Conservation (phyloP, 2,888 invertebrate genomes). For the Keiferia lycopersicella region DNA sequence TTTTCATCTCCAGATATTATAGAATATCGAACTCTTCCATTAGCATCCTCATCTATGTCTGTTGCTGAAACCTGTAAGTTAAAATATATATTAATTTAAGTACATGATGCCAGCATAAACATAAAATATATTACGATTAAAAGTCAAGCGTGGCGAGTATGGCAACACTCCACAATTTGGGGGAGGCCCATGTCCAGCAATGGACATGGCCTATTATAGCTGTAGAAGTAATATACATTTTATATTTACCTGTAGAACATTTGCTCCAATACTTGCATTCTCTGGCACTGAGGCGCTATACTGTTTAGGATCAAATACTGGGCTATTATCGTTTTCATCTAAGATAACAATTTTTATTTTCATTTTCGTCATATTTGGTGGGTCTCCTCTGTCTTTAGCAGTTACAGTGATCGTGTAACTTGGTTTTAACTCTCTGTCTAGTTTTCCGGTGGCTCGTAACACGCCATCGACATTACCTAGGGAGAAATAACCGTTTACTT, state of each 20-base stretch:
- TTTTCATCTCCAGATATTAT: constrained; percentile 94
- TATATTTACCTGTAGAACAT: constrained; percentile 88
- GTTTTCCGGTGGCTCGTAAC: constrained; percentile 89
- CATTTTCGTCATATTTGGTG: constrained; percentile 86
- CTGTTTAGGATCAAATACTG: constrained; percentile 93
- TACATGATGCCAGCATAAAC: not conserved
- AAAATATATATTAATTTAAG: not conserved
- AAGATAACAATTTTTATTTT: constrained; percentile 87
- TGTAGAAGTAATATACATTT: no score
- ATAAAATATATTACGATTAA: no score
- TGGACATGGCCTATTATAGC: no score
- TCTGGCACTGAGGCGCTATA: constrained; percentile 95
- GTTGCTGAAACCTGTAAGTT: constrained; percentile 89
- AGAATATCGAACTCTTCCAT: constrained; percentile 95
- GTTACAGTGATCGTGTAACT: constrained; percentile 89
- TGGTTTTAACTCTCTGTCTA: constrained; percentile 91
- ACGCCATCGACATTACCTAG: constrained; percentile 94
- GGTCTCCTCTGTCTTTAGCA: constrained; percentile 94
- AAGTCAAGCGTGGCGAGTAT: no score
- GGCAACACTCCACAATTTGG: no score
- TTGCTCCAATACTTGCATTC: constrained; percentile 96
- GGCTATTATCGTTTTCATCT: constrained; percentile 95
- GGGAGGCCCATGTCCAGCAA: no score
- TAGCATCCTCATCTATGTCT: constrained; percentile 92
- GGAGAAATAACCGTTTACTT: constrained; percentile 86